Percentiles rank a stretch among this genome's conserved stretches.
Conservation (phyloP, 2,888 invertebrate species). For the Clepsis dumicolana region DNA sequence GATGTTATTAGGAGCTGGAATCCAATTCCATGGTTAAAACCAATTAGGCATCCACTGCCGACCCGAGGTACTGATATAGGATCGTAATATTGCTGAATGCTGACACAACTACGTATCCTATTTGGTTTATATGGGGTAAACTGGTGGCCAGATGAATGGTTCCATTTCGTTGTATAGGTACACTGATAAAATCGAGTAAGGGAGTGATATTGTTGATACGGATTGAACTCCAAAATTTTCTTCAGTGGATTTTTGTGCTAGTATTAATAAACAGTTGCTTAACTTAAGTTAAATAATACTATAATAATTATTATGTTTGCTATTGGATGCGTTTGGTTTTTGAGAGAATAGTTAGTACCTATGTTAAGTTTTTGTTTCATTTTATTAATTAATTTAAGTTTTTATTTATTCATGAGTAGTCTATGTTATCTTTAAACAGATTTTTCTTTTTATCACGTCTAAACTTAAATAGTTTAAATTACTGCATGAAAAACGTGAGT, state of each 20-base stretch:
- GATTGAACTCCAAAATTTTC: background rate
- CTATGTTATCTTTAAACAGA: no score
- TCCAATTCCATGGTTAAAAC: slow-evolving; percentile 43
- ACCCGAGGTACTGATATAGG: slow-evolving; percentile 42
- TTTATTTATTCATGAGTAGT: no score
- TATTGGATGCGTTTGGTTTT: no score
- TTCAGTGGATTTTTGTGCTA: background rate
- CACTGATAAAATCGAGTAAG: background rate
- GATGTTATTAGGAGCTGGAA: slow-evolving; percentile 41
- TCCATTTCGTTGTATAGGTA: slow-evolving; percentile 18
- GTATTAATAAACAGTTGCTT: no score
- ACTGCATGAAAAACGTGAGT: no score
- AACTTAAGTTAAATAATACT: no score
- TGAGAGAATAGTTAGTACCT: no score
- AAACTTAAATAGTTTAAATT: no score
- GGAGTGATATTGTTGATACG: background rate
- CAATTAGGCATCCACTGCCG: slow-evolving; percentile 40
- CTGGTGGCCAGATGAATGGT: slow-evolving; percentile 26
- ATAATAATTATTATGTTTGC: no score
- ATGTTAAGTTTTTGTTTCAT: no score
- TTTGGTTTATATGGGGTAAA: slow-evolving; percentile 38
- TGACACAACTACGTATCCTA: slow-evolving; percentile 42
- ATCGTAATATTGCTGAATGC: slow-evolving; percentile 43
- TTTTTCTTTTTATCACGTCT: no score
- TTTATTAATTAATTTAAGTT: no score